Evolutionary conservation across 37 sponge, comb jelly and placozoan genomes (phyloP), one percentile per base, ranked within the genome.

Genomic region (Crambe crambe): DNA sequence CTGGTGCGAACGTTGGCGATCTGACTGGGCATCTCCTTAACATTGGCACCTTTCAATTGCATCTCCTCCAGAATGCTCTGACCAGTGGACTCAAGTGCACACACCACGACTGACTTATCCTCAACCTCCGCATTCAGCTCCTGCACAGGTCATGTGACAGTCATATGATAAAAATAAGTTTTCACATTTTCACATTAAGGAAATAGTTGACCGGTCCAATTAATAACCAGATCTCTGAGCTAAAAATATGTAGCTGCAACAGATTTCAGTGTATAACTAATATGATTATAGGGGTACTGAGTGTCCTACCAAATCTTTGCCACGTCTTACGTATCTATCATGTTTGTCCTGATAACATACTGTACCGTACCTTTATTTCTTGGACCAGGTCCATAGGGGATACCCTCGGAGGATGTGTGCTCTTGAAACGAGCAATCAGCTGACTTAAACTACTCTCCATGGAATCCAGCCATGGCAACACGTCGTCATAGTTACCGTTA

Each of bases 311-410:
- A n/a, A n/a, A n/a, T n/a, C n/a, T n/a, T n/a, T n/a, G n/a, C n/a
- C n/a, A n/a, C n/a, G n/a, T n/a, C n/a, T n/a, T n/a, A n/a, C n/a
- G n/a, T n/a, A n/a, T n/a, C n/a, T n/a, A n/a, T n/a, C n/a, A n/a
- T n/a, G n/a, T n/a, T n/a, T n/a, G n/a, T n/a, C n/a, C n/a, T n/a
- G n/a, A n/a, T n/a, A n/a, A n/a, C n/a, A n/a, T n/a, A n/a, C n/a
- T n/a, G n/a, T n/a, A n/a, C n/a, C n/a, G n/a, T n/a, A 83, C 83
- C 83, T 83, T 65, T 5, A 66, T 23, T 12, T 74, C 68, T 2
- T 51, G 30, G 20, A 75, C 41, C 41, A 83, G 76, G 20, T 63
- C 76, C 0, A 39, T 20, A 15, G 83, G 83, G 1, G 76, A 74
- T 2, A 47, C 41, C 21, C 31, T 75, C 0, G 83, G 83, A 0